Base-by-base conservation (phyloP, 2,888 invertebrate species). In the Meiosimyza platycephala region DNA sequence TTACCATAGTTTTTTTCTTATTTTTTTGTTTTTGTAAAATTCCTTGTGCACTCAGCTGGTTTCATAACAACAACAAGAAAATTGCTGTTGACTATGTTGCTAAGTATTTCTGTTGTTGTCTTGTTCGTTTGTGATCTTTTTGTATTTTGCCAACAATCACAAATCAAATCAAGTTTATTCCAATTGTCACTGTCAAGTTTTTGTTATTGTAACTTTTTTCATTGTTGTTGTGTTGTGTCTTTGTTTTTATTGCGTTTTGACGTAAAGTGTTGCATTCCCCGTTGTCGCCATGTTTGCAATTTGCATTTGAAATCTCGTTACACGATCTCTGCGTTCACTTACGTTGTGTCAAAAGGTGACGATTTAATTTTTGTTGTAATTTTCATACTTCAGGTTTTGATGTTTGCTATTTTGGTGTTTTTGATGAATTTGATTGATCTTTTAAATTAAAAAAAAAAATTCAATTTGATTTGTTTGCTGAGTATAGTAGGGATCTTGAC, bases 51-150 rank as follows among this genome's bases (percentile, higher is more conserved):
- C 15, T 64, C 51, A 33, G 60, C 52, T n/a, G 28, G 33, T 60
- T 60, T 47, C 50, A 40, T 60, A 68, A 76, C 76, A 79, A 75
- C 76, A 77, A 80, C 78, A 77, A 78, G 80, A 81, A 81, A 82
- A 69, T 75, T 76, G 72, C 60, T 62, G 16, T 47, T 64, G 33
- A 7, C 51, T 28, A 64, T 28, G 40, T 40, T 40, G 40, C 40
- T 9, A 40, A 40, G 40, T 40, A 40, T 9, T 9, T 28, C 6
- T 40, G 9, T 40, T 40, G 40, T 40, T 40, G 40, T 40, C 40
- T 40, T 40, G 40, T 40, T 40, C 9, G 6, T 40, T 40, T 40
- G 40, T 40, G 40, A 40, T 40, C 9, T 40, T 40, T 40, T 6
- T 40, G 40, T 40, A 40, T 64, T 13, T 64, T 9, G 50, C 51